Base-by-base conservation (phyloP, 2,113 vertebrate species). In the Myrmophylax atrothorax region DNA sequence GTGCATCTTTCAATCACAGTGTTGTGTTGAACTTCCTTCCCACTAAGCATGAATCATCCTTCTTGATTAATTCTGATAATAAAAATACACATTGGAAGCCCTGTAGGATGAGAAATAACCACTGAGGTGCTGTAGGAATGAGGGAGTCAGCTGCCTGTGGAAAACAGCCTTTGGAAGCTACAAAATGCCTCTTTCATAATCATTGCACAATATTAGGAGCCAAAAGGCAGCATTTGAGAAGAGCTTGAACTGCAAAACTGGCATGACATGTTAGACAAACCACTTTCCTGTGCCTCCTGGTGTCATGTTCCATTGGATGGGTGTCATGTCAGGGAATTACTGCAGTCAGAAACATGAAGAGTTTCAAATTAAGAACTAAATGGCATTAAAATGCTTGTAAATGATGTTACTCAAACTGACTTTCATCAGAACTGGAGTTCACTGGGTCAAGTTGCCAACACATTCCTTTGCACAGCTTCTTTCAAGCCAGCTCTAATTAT, bases 391-490 rank as follows among this genome's bases (percentile, higher is more conserved):
- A 38, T 29, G 47, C 52, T 63, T 79, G 18, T 46, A 69, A 84
- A 67, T 28, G 6, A 79, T 68, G 87, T 72, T 74, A 88, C 76
- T 63, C 46, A 87, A 33, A 81, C 49, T 56, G 47, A 72, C 72
- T 96, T 96, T 90, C 87, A 74, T 88, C 82, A 87, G 72, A 95
- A 72, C 74, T 84, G 87, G 38, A 85, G 84, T 86, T 93, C 87
- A 92, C 94, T 96, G 93, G 82, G 85, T 95, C 86, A 91, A 69
- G 89, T 97, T 84, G 96, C 86, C 76, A 89, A 89, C 90, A 74
- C 70, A 23, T 92, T 96, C 91, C 87, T 97, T 89, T 91, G 94
- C 84, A 68, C 95, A 87, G 90, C 81, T 96, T 94, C 80, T 97
- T 90, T 73, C 1, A 35, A 91, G 80, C n/a, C 89, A 95, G 67